phyloP scores from a whole-genome alignment of 2,888 invertebrate genomes.

The Dysmachus trigonus region DNA sequence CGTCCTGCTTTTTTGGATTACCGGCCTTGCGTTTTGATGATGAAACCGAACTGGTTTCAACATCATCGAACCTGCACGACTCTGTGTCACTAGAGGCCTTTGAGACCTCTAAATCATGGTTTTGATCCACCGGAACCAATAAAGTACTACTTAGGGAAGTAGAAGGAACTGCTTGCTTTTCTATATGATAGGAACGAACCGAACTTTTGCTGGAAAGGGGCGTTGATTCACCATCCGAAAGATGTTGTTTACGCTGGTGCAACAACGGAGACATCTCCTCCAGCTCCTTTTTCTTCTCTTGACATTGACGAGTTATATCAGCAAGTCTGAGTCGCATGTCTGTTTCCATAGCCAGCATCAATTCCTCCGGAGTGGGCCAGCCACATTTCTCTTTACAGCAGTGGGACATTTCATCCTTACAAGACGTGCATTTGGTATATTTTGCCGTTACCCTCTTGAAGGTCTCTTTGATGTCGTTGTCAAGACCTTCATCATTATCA shows the following conservation, averaged over 20 bases:
- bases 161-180: constrained; percentile 23
- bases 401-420: constrained; percentile 42
- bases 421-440: constrained; percentile 56
- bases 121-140: constrained; percentile 46
- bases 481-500: constrained; percentile 56
- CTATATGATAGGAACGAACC: background rate
- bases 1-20: constrained; percentile 76
- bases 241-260: constrained; percentile 36
- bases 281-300: constrained; percentile 85
- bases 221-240: constrained; percentile 46
- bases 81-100: constrained; percentile 56
- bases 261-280: constrained; percentile 67
- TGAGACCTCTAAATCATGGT: constrained; percentile 48
- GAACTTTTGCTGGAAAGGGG: constrained; percentile 48
- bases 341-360: constrained; percentile 79
- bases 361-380: constrained; percentile 67
- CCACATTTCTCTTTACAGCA: constrained; percentile 55
- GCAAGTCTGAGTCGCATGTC: constrained; percentile 84
- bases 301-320: constrained; percentile 82
- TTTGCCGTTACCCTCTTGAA: constrained; percentile 52
- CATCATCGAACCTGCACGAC: constrained; percentile 54
- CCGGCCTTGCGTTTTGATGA: constrained; percentile 81
- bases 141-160: constrained; percentile 8
- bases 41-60: constrained; percentile 48
- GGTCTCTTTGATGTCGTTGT: constrained; percentile 51